phyloP scores from a whole-genome alignment of 53 echinoderm and acorn worm species.

The Crossaster papposus region DNA sequence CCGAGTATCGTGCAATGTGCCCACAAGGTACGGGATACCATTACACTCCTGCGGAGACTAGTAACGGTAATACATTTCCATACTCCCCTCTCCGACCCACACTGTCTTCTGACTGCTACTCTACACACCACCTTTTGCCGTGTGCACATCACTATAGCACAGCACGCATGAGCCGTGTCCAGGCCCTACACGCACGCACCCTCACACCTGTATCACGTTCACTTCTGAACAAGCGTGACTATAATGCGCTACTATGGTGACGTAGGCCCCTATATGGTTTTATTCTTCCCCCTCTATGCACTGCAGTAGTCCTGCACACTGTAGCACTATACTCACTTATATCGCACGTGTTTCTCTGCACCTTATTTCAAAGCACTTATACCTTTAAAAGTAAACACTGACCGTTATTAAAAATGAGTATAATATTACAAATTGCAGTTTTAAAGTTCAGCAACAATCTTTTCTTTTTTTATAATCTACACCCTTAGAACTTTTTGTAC shows the following conservation, averaged over 20 bases:
- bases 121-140: conserved; percentile 55
- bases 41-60: conserved; percentile 67
- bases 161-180: conserved; percentile 47
- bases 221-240: conserved; percentile 11
- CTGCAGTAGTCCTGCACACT: conserved; percentile 25
- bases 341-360: conserved; percentile 26
- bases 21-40: conserved; percentile 98
- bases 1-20: conserved; percentile 91
- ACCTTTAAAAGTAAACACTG: not conserved
- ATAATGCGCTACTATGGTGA: conserved; percentile 3
- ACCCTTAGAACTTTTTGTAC: no score
- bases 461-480: no score
- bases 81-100: conserved; percentile 38
- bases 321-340: conserved; percentile 7
- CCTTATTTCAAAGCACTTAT: conserved; percentile 17
- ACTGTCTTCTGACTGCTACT: conserved; percentile 32
- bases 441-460: no score
- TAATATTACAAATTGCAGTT: no score
- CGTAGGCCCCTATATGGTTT: conserved; percentile 4
- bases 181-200: conserved; percentile 14
- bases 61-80: conserved; percentile 72
- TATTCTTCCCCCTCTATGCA: not conserved
- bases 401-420: not conserved
- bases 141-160: conserved; percentile 38
- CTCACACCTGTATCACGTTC: conserved; percentile 36